Conservation (phyloP, 1,140 invertebrate species). For the Conus betulinus region DNA sequence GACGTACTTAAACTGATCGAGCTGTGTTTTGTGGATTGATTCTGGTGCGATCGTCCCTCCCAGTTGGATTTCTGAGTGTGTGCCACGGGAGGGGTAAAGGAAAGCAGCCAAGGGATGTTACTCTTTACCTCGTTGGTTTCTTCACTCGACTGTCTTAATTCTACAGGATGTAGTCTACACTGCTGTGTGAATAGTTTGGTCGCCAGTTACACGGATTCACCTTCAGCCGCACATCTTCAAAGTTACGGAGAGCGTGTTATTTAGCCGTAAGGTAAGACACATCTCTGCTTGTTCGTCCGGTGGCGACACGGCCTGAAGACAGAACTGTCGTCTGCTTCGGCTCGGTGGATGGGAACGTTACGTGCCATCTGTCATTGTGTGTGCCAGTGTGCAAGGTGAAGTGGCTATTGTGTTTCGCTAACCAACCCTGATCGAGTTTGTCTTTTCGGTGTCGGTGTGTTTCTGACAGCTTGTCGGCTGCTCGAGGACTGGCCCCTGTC, state of each 20-base stretch:
- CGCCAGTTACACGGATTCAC: constrained; percentile 9
- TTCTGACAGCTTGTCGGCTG: not conserved
- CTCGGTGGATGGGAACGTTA: not conserved
- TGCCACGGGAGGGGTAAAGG: constrained; percentile 25
- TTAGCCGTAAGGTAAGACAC: not conserved
- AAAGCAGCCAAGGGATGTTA: constrained; percentile 33
- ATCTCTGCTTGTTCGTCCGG: not conserved
- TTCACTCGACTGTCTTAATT: not conserved
- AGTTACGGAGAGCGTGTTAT: constrained; percentile 1
- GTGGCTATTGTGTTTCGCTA: constrained; percentile 24
- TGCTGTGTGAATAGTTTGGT: constrained; percentile 21
- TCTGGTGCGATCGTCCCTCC: constrained; percentile 5
- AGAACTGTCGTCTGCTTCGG: constrained; percentile 23
- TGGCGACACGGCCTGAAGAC: not conserved
- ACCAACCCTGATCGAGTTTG: constrained; percentile 26
- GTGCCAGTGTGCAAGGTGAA: constrained; percentile 12
- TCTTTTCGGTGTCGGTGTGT: constrained; percentile 25
- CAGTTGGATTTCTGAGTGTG: constrained; percentile 1
- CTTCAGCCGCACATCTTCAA: constrained; percentile 20
- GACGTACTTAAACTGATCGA: not conserved
- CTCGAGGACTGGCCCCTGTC: not conserved
- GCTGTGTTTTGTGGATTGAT: not conserved
- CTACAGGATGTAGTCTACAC: not conserved
- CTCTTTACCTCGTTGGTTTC: constrained; percentile 24
- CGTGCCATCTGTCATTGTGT: constrained; percentile 15